Base-by-base conservation (phyloP, 2,113 vertebrate species). In the Craseonycteris thonglongyai region DNA sequence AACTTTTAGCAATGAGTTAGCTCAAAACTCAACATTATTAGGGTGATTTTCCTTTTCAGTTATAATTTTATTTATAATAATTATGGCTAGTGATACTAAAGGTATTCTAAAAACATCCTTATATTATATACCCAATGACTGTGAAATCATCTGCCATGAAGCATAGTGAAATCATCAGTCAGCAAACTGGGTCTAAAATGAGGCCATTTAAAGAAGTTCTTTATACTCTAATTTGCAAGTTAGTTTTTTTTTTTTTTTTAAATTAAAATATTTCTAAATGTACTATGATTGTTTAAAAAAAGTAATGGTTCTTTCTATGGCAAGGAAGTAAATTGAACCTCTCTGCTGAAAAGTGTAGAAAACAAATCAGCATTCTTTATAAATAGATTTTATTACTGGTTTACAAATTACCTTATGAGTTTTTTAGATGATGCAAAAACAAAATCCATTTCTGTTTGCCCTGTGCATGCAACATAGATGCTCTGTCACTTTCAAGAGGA, bases 311-410 rank as follows among this genome's bases (percentile, higher is more conserved):
- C 96, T 93, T 97, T 96, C 96, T 94, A 97, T 94, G 93, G 87
- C 54, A 81, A 91, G 95, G 89, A 91, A 97, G 97, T 96, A 98
- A 98, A 97, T 95, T 81, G 84, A 97, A 95, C 66, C 47, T 97
- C 94, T 95, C 75, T 95, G 84, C 95, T 97, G 89, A 95, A 94
- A 97, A 95, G 96, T 85, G 42, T 93, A 95, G 93, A 97, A 98
- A 98, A 98, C 97, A 97, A 98, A 98, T 98, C 94, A 97, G 94
- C 72, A 92, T 97, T 98, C 97, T 97, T 97, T 97, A 97, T 98
- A 98, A 96, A 97, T 97, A 94, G 97, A 86, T 98, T 98, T 98
- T 96, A 87, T 92, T 98, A 95, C 96, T 96, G 96, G 95, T 91
- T 98, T 97, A 92, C 95, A 98, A 97, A 97, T 97, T 98, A 97